Evolutionary conservation across 1,140 invertebrate species (phyloP).

Genomic region (Zophobas atratus): DNA sequence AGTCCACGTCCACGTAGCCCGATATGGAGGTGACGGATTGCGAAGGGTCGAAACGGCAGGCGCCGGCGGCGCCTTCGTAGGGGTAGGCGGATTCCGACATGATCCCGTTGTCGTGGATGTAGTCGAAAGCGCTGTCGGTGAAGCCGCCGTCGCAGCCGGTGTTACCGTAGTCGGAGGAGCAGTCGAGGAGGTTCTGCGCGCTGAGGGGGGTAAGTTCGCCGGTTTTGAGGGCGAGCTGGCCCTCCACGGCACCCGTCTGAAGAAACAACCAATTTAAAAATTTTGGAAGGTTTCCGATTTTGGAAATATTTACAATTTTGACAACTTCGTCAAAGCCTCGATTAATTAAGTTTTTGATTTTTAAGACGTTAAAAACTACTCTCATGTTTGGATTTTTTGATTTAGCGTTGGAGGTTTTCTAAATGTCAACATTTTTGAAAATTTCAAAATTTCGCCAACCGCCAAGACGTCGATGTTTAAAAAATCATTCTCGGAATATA

Average conservation of each 20-base stretch:
- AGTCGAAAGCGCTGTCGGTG: slow-evolving; percentile 53
- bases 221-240: slow-evolving; percentile 46
- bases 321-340: no score
- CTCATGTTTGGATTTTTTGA: no score
- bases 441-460: no score
- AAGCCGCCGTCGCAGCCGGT: slow-evolving; percentile 55
- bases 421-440: no score
- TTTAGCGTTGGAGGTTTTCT: no score
- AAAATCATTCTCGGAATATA: no score
- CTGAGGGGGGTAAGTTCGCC: slow-evolving; percentile 48
- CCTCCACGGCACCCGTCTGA: slow-evolving; percentile 56
- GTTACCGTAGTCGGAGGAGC: slow-evolving; percentile 63
- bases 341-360: no score
- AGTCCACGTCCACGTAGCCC: slow-evolving; percentile 62
- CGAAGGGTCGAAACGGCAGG: slow-evolving; percentile 65
- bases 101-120: slow-evolving; percentile 70
- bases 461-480: no score
- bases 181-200: slow-evolving; percentile 58
- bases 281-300: not conserved
- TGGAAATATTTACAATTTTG: no score
- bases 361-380: no score
- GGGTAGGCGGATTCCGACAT: slow-evolving; percentile 54
- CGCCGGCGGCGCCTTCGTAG: slow-evolving; percentile 47
- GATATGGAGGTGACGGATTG: slow-evolving; percentile 63
- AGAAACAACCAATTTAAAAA: slow-evolving; percentile 48